phyloP scores from a whole-genome alignment of 2,888 invertebrate genomes.

The Metalampra italica region DNA sequence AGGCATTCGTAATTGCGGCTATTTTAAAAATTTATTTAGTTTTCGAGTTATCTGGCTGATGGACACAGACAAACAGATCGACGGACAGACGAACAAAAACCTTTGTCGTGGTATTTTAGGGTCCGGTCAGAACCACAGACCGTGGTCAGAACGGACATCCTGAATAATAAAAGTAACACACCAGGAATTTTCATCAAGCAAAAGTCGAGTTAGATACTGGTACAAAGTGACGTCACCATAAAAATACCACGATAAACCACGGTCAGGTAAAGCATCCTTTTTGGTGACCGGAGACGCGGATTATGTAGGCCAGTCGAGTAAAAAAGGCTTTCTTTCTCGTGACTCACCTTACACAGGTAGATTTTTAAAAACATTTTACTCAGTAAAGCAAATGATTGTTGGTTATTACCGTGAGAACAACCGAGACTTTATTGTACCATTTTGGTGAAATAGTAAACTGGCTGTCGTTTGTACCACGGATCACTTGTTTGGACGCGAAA shows the following conservation, averaged over 20 bases:
- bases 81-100: too few species aligned
- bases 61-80: too few species aligned
- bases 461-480: constrained; percentile 14
- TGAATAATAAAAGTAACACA: background rate
- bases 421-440: constrained; percentile 8
- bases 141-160: too few species aligned
- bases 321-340: constrained; percentile 36
- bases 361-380: constrained; percentile 20
- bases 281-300: constrained; percentile 31
- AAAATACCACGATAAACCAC: background rate
- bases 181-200: background rate
- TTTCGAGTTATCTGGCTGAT: too few species aligned
- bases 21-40: too few species aligned
- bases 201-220: background rate
- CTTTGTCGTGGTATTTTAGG: too few species aligned
- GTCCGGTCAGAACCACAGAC: too few species aligned
- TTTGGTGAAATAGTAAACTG: constrained; percentile 15
- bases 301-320: constrained; percentile 30
- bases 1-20: constrained; percentile 2
- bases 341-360: constrained; percentile 48
- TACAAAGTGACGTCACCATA: background rate
- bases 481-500: constrained; percentile 12
- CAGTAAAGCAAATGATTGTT: background rate
- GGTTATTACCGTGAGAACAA: constrained; percentile 21
- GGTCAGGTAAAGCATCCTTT: constrained; percentile 1